phyloP scores from a whole-genome alignment of 2,888 invertebrate genomes.

The Polymixis lichenea region DNA sequence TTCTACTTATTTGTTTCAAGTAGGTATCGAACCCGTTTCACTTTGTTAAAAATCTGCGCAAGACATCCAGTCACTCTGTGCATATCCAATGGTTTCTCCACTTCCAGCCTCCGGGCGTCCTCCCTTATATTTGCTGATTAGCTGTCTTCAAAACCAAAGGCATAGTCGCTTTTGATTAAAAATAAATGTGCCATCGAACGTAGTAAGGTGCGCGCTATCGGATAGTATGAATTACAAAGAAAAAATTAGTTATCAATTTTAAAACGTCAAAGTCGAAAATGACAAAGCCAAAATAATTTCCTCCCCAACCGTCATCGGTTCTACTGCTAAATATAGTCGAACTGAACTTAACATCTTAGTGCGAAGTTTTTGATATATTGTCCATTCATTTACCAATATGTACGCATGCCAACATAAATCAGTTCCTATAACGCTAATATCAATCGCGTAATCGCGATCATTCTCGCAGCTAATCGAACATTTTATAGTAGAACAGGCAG shows the following conservation, averaged over 20 bases:
- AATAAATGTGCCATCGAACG: too few relatives aligned
- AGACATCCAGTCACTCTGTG: too few relatives aligned
- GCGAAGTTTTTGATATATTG: neutral
- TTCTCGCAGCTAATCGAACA: neutral
- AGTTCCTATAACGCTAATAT: neutral
- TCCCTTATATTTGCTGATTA: too few relatives aligned
- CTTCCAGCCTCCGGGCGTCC: neutral
- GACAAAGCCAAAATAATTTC: too few relatives aligned
- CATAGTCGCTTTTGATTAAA: too few relatives aligned
- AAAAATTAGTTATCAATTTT: too few relatives aligned
- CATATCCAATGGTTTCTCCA: too few relatives aligned
- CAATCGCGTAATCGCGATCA: slow-evolving; percentile 1
- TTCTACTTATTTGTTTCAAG: neutral
- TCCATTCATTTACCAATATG: neutral
- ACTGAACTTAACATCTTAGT: neutral
- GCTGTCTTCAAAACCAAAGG: too few relatives aligned
- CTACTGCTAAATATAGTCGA: neutral
- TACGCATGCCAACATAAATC: slow-evolving; percentile 7
- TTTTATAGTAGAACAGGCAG: slow-evolving; percentile 10
- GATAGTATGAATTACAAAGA: too few relatives aligned
- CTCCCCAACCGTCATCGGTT: neutral
- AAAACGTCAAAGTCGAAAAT: too few relatives aligned
- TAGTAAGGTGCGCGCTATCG: too few relatives aligned
- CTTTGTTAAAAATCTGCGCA: neutral
- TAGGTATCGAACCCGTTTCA: neutral